Percentiles rank a stretch among this genome's conserved stretches.
These are phyloP conservation scores for Lasioglossum calceatum DNA, from an alignment of 2,888 invertebrate genomes.

Conservation along the genomic window DNA sequence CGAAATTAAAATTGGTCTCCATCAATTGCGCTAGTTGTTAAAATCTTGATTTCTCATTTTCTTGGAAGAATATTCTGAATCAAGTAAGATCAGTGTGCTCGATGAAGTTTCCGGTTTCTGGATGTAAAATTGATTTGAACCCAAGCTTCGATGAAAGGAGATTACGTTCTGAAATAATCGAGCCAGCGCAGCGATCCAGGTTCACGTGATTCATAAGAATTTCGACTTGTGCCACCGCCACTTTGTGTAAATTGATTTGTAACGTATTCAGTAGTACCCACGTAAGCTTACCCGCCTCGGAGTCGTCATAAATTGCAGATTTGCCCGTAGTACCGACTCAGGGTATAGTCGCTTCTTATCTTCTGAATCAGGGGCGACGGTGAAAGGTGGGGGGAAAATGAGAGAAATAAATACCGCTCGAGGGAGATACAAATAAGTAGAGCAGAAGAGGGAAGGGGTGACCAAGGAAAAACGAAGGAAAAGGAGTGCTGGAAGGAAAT, in stretches of 20 bases:
- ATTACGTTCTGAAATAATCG: neutral
- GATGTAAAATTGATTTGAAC: neutral
- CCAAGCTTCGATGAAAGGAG: neutral
- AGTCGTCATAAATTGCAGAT: conserved; percentile 6
- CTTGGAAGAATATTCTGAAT: no score
- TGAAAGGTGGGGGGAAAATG: neutral
- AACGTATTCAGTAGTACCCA: neutral
- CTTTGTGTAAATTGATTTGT: conserved; percentile 1
- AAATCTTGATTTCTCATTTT: no score
- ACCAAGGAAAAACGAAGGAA: neutral
- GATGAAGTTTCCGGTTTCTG: no score
- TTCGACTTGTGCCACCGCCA: neutral
- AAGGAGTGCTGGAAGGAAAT: neutral
- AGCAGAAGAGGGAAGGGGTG: neutral
- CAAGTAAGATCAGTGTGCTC: no score
- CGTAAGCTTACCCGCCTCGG: neutral
- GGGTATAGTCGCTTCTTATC: neutral
- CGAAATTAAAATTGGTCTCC: no score
- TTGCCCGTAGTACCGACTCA: neutral
- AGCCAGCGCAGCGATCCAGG: neutral
- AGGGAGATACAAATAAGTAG: conserved; percentile 26
- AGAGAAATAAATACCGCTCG: conserved; percentile 23
- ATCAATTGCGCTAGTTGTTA: no score
- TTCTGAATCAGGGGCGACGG: neutral
- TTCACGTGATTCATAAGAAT: neutral